phyloP scores from a whole-genome alignment of 2,888 invertebrate species.

The Limulus polyphemus region DNA sequence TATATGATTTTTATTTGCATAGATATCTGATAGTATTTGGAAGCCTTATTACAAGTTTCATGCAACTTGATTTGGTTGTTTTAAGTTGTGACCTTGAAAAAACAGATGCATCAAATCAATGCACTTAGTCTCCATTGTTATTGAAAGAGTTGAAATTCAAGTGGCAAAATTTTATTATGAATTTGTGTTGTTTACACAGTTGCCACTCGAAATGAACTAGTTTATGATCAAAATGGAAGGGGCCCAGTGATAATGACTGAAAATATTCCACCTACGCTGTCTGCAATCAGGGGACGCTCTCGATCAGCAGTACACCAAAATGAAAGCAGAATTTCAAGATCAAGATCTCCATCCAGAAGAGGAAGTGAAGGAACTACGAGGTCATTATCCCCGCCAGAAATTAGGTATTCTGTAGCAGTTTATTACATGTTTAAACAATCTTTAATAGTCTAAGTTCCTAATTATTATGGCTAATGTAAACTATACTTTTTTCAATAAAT shows the following conservation, averaged over 20 bases:
- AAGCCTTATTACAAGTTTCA: too few species aligned
- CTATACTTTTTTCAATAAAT: too few species aligned
- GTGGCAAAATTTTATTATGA: background rate
- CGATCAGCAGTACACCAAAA: conserved; percentile 12
- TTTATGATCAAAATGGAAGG: conserved; percentile 13
- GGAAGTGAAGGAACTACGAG: conserved; percentile 40
- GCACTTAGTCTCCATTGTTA: too few species aligned
- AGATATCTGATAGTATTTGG: too few species aligned
- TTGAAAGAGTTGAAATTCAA: too few species aligned
- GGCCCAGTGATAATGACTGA: conserved; percentile 8
- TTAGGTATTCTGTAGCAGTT: conserved; percentile 38
- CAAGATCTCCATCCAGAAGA: conserved; percentile 16
- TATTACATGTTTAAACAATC: too few species aligned
- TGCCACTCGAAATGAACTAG: conserved; percentile 14
- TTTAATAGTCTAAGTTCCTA: too few species aligned
- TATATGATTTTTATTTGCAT: too few species aligned
- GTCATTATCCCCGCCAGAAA: conserved; percentile 68
- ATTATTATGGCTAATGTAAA: too few species aligned
- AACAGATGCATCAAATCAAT: too few species aligned
- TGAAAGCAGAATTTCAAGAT: conserved; percentile 12
- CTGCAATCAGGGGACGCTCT: conserved; percentile 13
- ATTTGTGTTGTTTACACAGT: conserved; percentile 3
- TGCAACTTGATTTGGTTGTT: too few species aligned
- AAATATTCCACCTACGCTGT: conserved; percentile 11
- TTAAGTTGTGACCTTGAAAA: too few species aligned